Evolutionary conservation across 2,888 invertebrate species (phyloP), one percentile per base, ranked within the genome.

Genomic region (Lepidocyrtinus sp.): DNA sequence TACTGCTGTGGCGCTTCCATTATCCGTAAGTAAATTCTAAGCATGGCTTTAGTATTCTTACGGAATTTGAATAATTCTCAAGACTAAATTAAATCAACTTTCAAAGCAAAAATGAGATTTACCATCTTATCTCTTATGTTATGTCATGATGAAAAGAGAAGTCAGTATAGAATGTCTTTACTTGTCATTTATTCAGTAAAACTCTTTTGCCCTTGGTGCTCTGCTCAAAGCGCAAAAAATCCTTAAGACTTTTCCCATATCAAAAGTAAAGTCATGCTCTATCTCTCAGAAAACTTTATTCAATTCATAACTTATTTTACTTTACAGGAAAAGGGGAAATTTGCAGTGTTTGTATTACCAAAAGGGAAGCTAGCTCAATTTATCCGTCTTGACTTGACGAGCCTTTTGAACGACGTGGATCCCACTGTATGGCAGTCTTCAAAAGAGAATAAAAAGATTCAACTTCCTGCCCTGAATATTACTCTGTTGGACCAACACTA

Each of bases 401-500:
- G 62, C 15, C 71, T 78, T 15, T 61, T 82, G 3, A 70, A 79
- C 36, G 64, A 55, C 27, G 79, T 77, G 36, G 65, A 70, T 69
- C 79, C 82, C 27, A 25, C 82, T 17, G 22, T 50, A 7, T 84
- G 84, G 84, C 55, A 67, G 7, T 15, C 68, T 55, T 59, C 69
- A 36, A 77, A 76, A 61, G 75, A 72, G 21, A 61, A 15, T 19
- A 62, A 64, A 50, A 83, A 79, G 22, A 62, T 82, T 59, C 77
- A 82, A 62, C 55, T 82, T 19, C 83, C 83, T 59, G 50, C 69
- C 46, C 19, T 83, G 19, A 83, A 83, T 36, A 82, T 83, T 36
- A 83, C 83, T 21, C 36, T 83, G 19, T 69, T 83, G 21, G 83
- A 83, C 61, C 83, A 83, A 55, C 83, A 83, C 36, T 82, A 77